Evolutionary conservation across 2,888 invertebrate genomes (phyloP).

Genomic region (Drosophila kokeensis): DNA sequence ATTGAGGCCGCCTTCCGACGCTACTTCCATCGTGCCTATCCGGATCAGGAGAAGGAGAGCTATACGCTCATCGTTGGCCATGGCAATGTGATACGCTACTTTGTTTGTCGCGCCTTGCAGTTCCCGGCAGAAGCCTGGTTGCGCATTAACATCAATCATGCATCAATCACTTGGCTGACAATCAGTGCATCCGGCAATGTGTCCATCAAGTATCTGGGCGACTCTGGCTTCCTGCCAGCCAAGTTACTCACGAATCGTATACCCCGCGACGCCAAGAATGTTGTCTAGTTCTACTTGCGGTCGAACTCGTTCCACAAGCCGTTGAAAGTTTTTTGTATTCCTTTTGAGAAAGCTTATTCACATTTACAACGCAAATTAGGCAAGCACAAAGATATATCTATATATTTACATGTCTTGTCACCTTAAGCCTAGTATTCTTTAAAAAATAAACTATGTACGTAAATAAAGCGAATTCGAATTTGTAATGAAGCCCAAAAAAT

Average conservation of each 20-base stretch:
- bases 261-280: constrained; percentile 79
- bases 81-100: constrained; percentile 98
- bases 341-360: neutral
- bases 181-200: constrained; percentile 95
- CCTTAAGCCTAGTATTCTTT: constrained; percentile 10
- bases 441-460: neutral
- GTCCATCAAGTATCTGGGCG: constrained; percentile 92
- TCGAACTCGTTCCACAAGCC: neutral
- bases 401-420: constrained; percentile 3
- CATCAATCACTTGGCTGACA: constrained; percentile 96
- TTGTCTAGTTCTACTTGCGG: constrained; percentile 63
- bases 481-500: neutral
- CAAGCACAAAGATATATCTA: neutral
- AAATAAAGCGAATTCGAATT: constrained; percentile 5
- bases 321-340: neutral
- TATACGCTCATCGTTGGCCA: constrained; percentile 98
- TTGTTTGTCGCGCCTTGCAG: constrained; percentile 97
- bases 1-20: constrained; percentile 98
- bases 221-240: constrained; percentile 95
- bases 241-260: constrained; percentile 88
- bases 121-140: constrained; percentile 99
- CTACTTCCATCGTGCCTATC: constrained; percentile 95
- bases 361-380: neutral
- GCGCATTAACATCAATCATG: constrained; percentile 95
- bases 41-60: constrained; percentile 91